phyloP scores from a whole-genome alignment of 2,113 vertebrate species.

The Phyllostomus hastatus region DNA sequence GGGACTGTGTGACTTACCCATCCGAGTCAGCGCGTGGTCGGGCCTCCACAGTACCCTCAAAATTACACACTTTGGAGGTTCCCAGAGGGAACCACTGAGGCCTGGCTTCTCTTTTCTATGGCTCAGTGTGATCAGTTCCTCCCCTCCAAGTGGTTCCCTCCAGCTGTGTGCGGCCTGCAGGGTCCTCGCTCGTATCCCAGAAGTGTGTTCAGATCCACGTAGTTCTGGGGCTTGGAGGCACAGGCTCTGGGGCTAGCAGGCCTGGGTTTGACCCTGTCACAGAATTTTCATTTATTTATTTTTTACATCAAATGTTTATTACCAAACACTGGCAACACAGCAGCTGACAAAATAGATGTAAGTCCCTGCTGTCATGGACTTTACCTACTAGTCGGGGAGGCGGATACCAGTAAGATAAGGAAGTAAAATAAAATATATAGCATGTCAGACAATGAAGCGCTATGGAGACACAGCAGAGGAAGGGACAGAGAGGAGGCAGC shows the following conservation, averaged over 20 bases:
- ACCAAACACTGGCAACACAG: neutral
- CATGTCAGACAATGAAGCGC: neutral
- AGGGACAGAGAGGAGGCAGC: neutral
- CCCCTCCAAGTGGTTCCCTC: neutral
- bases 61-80: neutral
- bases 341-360: neutral
- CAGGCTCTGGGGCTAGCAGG: too few relatives aligned
- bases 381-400: neutral
- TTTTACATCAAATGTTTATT: neutral
- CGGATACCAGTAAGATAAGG: neutral
- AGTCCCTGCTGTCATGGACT: neutral
- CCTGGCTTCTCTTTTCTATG: neutral
- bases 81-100: neutral
- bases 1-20: neutral
- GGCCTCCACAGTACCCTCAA: neutral
- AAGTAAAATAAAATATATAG: neutral
- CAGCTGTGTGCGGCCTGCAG: neutral
- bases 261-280: too few relatives aligned
- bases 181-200: neutral
- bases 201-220: neutral
- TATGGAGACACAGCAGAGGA: neutral
- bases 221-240: neutral
- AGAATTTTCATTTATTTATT: neutral
- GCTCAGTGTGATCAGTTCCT: neutral
- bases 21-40: neutral